Evolutionary conservation across 2,113 vertebrate species (phyloP).

Genomic region (Dromaius novaehollandiae): DNA sequence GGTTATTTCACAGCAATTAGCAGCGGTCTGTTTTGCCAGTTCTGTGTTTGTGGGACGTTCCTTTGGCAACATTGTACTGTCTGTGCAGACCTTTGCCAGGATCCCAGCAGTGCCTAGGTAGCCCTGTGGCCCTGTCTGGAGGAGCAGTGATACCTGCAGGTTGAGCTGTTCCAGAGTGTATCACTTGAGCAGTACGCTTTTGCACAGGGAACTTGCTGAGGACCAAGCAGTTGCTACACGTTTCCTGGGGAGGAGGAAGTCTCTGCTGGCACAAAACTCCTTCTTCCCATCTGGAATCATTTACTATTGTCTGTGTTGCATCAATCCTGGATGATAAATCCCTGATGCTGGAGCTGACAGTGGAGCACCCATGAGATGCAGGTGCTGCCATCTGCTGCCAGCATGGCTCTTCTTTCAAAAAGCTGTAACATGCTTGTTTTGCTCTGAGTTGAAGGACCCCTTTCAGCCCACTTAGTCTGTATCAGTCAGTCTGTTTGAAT

Average conservation of each 20-base stretch:
- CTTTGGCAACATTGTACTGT: neutral
- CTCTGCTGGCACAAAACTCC: neutral
- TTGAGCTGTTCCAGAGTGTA: neutral
- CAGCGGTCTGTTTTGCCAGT: neutral
- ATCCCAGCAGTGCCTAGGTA: neutral
- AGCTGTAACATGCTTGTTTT: neutral
- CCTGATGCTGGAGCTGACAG: neutral
- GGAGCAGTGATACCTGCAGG: neutral
- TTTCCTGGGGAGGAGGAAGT: neutral
- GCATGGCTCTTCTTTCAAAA: neutral
- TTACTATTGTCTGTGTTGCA: neutral
- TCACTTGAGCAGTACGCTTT: neutral
- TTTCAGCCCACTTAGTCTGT: neutral
- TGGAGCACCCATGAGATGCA: neutral
- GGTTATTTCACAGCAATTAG: neutral
- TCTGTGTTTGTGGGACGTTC: neutral
- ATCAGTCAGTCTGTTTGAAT: neutral
- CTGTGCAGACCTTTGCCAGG: neutral
- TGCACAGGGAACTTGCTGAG: neutral
- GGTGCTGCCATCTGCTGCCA: constrained; percentile 39
- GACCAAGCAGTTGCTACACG: neutral
- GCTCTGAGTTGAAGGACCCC: neutral
- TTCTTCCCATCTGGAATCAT: neutral
- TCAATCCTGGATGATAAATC: neutral
- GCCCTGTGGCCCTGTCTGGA: neutral